Percentiles rank a stretch among this genome's conserved stretches.
These are phyloP conservation scores for Hypothenemus hampei DNA, from an alignment of 1,140 invertebrate species.

Conservation along the genomic window DNA sequence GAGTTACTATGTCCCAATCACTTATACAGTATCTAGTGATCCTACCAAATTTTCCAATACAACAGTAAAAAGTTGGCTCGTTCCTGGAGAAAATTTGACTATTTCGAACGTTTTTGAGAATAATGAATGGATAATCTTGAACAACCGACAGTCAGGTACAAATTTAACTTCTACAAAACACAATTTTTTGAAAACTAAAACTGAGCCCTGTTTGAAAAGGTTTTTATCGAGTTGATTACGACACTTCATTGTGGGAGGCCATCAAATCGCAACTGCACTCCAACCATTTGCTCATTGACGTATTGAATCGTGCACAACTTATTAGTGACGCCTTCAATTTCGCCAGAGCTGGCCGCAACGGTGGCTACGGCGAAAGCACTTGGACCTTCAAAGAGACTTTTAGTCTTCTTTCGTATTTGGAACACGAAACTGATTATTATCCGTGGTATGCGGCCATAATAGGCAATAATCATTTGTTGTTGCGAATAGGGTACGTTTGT, in stretches of 20 bases:
- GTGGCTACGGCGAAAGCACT: background rate
- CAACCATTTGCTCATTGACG: conserved; percentile 54
- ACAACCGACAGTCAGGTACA: conserved; percentile 60
- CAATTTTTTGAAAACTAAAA: background rate
- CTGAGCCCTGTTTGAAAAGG: conserved; percentile 46
- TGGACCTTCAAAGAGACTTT: conserved; percentile 51
- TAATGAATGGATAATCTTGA: conserved; percentile 65
- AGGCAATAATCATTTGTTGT: conserved; percentile 50
- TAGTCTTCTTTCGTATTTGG: conserved; percentile 55
- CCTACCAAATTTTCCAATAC: conserved; percentile 50
- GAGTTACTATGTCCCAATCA: conserved; percentile 25
- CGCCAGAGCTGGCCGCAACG: conserved; percentile 43
- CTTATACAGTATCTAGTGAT: conserved; percentile 26
- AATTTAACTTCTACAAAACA: too few relatives aligned
- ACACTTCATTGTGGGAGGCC: conserved; percentile 59
- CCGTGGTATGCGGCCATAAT: conserved; percentile 60
- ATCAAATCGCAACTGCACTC: conserved; percentile 52
- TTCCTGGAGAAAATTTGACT: conserved; percentile 22
- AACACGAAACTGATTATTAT: conserved; percentile 56
- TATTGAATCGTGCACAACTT: conserved; percentile 72
- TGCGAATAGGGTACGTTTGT: conserved; percentile 21
- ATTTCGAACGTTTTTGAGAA: conserved; percentile 27
- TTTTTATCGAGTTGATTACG: conserved; percentile 78
- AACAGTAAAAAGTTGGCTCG: conserved; percentile 49
- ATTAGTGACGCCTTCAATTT: conserved; percentile 72